A percentile compares a stretch with the other conserved stretches of the same genome.
Evolutionary conservation across 37 sponge, comb jelly and placozoan genomes (phyloP).

Genomic region (Beroe forskalii): DNA sequence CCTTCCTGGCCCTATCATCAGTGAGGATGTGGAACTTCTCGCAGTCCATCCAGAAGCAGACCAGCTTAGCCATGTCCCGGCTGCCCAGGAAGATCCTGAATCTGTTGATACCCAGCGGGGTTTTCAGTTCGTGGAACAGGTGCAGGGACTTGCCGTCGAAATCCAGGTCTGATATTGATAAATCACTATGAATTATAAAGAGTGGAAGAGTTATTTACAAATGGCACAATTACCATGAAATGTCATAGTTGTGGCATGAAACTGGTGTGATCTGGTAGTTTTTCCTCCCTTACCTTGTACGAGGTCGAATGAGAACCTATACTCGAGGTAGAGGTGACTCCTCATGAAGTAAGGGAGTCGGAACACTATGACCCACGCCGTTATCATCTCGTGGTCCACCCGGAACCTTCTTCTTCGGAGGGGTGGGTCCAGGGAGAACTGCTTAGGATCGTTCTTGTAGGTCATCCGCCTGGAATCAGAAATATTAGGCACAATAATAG

Average conservation of each 20-base stretch:
- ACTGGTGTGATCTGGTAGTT: no score
- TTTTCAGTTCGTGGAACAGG: constrained; percentile 2
- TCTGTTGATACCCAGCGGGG: background rate
- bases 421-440: constrained; percentile 40
- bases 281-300: background rate
- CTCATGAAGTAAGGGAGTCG: constrained; percentile 36
- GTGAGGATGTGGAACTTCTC: constrained; percentile 8
- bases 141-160: constrained; percentile 23
- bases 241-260: no score
- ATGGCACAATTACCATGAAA: no score
- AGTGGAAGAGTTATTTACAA: no score
- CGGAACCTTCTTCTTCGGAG: constrained; percentile 9
- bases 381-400: constrained; percentile 7
- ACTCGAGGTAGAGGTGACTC: constrained; percentile 24
- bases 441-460: background rate
- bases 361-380: background rate
- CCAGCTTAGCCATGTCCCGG: background rate
- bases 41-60: constrained; percentile 44
- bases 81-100: constrained; percentile 19
- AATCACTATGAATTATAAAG: no score
- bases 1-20: background rate
- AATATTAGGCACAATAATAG: no score
- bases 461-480: constrained; percentile 20
- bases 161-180: background rate
- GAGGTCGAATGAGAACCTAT: background rate